Base-by-base conservation (phyloP, 2,113 vertebrate genomes). In the Leptocoma aspasia region DNA sequence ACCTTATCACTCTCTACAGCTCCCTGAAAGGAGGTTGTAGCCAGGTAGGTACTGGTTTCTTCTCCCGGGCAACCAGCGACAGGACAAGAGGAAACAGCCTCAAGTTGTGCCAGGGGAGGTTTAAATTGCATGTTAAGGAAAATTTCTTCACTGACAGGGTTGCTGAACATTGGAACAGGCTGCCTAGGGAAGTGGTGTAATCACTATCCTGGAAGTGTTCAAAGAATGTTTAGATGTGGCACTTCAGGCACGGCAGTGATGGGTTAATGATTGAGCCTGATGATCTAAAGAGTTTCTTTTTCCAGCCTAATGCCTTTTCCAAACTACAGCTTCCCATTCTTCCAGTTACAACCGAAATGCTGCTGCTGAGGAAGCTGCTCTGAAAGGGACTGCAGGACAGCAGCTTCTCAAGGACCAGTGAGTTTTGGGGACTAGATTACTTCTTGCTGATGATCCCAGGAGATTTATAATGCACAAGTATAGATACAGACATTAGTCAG, bases 21-120 rank as follows among this genome's bases (percentile, higher is more conserved):
- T 60, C 16, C 30, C 53, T 41, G 16, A 47, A n/a, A 60, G 24
- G 14, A 53, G 7, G 3, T 1, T 45, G 13, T 30, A 52, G 13
- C 28, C 45, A 7, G 28, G 8, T 44, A 28, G 18, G 10, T 33
- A 18, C 19, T 52, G 23, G 9, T 26, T 24, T 60, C 39, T 41
- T 45, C 33, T 60, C 20, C 18, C 45, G 24, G 33, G 13, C 4
- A 57, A 9, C 15, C 39, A 49, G 44, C 0, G 0, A 60, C 21
- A 42, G 50, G 27, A 44, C n/a, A 22, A n/a, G 23, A 59, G 33
- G 18, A 59, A 81, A 24, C 27, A 24, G 13, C 37, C 23, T n/a
- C 37, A 44, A 9, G 20, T 39, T 60, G 20, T 26, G 4, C 20
- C n/a, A 30, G 16, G 6, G 28, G 20, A 82, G 20, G 28, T 68